These are phyloP conservation scores for Calycopis cecrops DNA, from an alignment of 1,140 invertebrate species.

Conservation along the genomic window DNA sequence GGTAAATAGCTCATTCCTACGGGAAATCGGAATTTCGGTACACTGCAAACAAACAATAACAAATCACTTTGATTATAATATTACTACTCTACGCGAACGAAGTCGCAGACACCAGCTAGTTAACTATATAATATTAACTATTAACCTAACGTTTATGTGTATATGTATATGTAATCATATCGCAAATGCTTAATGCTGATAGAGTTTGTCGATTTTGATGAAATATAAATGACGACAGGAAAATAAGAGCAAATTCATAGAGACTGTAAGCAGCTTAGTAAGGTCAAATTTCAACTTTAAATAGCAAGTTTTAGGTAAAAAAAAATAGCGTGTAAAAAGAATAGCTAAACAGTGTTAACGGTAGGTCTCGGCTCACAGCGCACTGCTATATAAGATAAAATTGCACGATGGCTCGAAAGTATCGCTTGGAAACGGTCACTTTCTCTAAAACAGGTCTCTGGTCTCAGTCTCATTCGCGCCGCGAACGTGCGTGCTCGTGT, in stretches of 20 bases:
- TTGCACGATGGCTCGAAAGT: constrained; percentile 57
- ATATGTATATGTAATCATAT: too few species aligned
- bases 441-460: constrained; percentile 59
- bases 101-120: too few species aligned
- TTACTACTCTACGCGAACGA: too few species aligned
- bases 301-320: too few species aligned
- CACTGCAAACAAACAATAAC: too few species aligned
- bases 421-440: constrained; percentile 56
- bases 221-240: not conserved
- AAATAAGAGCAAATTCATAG: not conserved
- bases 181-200: too few species aligned
- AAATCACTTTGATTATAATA: too few species aligned
- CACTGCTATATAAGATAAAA: constrained; percentile 27
- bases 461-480: constrained; percentile 32
- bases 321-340: not conserved
- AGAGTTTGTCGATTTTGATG: too few species aligned
- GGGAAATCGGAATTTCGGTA: too few species aligned
- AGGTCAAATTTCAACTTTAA: constrained; percentile 22
- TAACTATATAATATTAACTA: too few species aligned
- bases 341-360: constrained; percentile 48
- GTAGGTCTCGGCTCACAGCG: constrained; percentile 37
- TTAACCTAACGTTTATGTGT: too few species aligned
- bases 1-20: too few species aligned
- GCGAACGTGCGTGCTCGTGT: constrained; percentile 22
- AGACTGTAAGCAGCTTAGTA: constrained; percentile 17